Conservation (phyloP, 2,113 vertebrate species). For the Tychaedon coryphoeus region DNA sequence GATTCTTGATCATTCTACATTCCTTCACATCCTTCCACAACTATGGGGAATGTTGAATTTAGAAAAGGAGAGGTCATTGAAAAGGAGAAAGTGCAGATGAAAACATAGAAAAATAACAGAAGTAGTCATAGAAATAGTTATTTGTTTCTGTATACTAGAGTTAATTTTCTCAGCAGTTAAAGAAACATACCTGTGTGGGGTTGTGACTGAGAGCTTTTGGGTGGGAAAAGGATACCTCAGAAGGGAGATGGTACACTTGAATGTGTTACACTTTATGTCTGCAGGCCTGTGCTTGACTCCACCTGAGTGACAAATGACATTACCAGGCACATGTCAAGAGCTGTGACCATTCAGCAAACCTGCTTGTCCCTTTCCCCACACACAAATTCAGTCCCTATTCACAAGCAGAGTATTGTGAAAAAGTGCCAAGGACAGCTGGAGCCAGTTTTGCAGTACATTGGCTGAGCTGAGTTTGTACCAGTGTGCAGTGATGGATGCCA, state of each 20-base stretch:
- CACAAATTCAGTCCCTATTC: background rate
- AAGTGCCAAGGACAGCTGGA: background rate
- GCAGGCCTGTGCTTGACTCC: background rate
- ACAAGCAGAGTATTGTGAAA: background rate
- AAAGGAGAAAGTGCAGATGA: background rate
- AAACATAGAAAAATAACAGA: background rate
- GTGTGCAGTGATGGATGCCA: background rate
- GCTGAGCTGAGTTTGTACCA: background rate
- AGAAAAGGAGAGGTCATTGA: background rate
- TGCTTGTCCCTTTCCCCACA: background rate
- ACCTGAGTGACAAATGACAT: background rate
- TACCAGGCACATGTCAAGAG: background rate
- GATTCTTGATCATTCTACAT: background rate
- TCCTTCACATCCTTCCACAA: background rate
- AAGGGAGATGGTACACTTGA: background rate
- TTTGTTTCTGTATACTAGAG: background rate
- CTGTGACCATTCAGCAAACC: background rate
- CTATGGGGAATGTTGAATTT: background rate
- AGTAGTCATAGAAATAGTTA: background rate
- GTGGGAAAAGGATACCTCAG: background rate
- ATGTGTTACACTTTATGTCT: background rate
- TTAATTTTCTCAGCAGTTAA: background rate
- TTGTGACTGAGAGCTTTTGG: background rate
- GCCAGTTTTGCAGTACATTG: background rate
- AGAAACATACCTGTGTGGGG: background rate